phyloP scores from a whole-genome alignment of 2,797 vertebrate species.

The Phrynocephalus forsythii region DNA sequence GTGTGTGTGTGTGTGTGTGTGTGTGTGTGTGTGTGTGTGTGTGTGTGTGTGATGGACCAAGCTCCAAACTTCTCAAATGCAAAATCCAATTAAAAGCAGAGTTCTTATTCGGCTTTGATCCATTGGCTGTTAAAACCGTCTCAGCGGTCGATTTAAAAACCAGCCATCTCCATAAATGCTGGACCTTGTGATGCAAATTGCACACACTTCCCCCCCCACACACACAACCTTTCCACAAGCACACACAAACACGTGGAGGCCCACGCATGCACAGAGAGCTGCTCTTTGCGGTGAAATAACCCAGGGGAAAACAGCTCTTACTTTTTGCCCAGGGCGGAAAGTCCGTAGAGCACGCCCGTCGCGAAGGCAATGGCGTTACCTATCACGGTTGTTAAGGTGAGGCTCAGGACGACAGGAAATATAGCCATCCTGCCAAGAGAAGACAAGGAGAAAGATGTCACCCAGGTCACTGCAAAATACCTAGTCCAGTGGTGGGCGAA shows the following conservation, averaged over 20 bases:
- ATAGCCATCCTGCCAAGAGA: conserved; percentile 86
- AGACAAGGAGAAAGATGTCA: conserved; percentile 11
- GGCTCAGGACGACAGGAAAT: conserved; percentile 87
- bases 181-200: not conserved
- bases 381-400: conserved; percentile 91
- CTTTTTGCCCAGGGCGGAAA: conserved; percentile 95
- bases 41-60: too few species aligned
- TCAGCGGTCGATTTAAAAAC: too few species aligned
- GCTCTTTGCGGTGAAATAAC: not conserved
- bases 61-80: too few species aligned
- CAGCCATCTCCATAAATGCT: not conserved
- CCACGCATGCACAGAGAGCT: not conserved
- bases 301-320: conserved; percentile 70
- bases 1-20: too few species aligned
- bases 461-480: too few species aligned
- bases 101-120: not conserved
- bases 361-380: conserved; percentile 94
- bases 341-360: conserved; percentile 94
- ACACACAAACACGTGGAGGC: not conserved
- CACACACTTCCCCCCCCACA: not conserved
- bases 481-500: too few species aligned
- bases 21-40: too few species aligned
- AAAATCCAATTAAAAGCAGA: too few species aligned
- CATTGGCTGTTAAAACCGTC: not conserved
- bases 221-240: not conserved